Evolutionary conservation across 2,797 vertebrate species (phyloP), one percentile per base, ranked within the genome.

Genomic region (Helicolenus hilgendorfi): DNA sequence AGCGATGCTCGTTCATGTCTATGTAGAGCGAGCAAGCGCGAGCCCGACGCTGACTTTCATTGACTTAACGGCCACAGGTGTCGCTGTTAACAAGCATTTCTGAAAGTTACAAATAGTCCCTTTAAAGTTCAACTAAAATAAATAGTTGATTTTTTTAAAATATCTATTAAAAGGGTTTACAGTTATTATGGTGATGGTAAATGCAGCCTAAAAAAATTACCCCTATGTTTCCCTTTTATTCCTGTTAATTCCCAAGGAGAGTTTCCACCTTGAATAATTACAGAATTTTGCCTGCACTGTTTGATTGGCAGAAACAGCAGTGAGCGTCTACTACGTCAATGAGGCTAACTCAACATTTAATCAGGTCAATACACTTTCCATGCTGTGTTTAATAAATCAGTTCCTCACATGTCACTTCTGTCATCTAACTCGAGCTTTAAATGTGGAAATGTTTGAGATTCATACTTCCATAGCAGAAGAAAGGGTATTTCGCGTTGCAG

Each of bases 391-490:
- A 36, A 62, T 14, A 24, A 35, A 53, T 3, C 4, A 26, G 1
- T 35, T 35, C 14, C 13, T 10, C 55, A 69, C 26, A 14, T 10
- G 18, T 24, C 8, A 24, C 18, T 3, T 11, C 22, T 22, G 29
- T 4, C 18, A 5, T 36, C 45, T 56, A 38, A 27, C 3, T 22
- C 0, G 5, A 33, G 18, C 41, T 38, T 77, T 8, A 31, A 60
- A n/a, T 10, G 11, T 41, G 8, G 35, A 45, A 75, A 59, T 58
- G 36, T 11, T 15, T 36, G 3, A 26, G 29, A 15, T 29, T 85
- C 74, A 5, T 75, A 83, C 77, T 1, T 13, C 1, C 10, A 1
- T n/a, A 35, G 67, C 84, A 89, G 72, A 79, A 56, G 64, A 79
- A 84, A 36, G 63, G 86, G 3, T 35, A 60, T 1, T 0, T 2